These are phyloP conservation scores for Embiotoca jacksoni DNA, from an alignment of 2,113 vertebrate species.

Conservation along the genomic window DNA sequence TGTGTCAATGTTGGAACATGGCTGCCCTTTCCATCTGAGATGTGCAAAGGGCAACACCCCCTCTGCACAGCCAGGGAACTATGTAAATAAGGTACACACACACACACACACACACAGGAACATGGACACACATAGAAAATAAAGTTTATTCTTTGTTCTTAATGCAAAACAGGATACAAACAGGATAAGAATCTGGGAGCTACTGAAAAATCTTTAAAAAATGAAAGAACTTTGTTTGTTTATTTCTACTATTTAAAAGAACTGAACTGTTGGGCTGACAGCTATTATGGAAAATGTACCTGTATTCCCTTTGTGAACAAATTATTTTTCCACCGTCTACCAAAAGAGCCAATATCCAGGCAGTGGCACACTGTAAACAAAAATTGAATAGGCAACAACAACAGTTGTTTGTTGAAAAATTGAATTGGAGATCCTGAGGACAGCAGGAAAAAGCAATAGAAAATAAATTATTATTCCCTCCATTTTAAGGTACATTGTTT, in stretches of 20 bases:
- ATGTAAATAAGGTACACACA: conserved; percentile 59
- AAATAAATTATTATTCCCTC: neutral
- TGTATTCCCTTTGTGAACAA: conserved; percentile 16
- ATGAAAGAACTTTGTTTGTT: conserved; percentile 19
- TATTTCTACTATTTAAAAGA: conserved; percentile 52
- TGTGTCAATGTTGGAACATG: conserved; percentile 79
- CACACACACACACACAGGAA: neutral
- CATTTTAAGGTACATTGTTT: neutral
- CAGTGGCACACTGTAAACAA: neutral
- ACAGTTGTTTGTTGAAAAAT: neutral
- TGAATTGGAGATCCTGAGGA: neutral
- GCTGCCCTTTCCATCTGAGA: conserved; percentile 75
- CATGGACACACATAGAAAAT: neutral
- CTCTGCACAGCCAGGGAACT: conserved; percentile 48
- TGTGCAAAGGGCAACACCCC: conserved; percentile 80
- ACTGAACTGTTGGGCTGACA: conserved; percentile 26
- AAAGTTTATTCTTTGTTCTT: conserved; percentile 9
- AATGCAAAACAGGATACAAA: neutral
- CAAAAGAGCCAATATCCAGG: conserved; percentile 17
- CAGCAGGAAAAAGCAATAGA: neutral
- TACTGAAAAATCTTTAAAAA: conserved; percentile 10
- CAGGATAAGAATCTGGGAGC: conserved; percentile 26
- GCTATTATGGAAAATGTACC: conserved; percentile 30
- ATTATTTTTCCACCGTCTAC: conserved; percentile 40
- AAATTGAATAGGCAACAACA: too few species aligned